phyloP scores from a whole-genome alignment of 2,797 vertebrate species.

The Iguana delicatissima region DNA sequence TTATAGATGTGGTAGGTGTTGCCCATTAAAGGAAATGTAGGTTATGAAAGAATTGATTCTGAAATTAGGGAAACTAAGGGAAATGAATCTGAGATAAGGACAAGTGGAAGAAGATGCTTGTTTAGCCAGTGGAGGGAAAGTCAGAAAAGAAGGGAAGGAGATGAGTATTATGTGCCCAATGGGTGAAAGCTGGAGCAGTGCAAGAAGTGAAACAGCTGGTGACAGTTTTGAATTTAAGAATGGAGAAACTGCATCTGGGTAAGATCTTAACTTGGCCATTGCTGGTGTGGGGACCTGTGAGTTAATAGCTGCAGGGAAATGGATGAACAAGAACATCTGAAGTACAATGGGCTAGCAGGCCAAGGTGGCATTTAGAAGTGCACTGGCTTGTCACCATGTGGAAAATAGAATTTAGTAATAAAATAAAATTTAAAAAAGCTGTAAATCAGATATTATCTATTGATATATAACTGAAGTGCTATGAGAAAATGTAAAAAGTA shows the following conservation, averaged over 20 bases:
- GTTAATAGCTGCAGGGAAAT: not conserved
- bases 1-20: not conserved
- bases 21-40: not conserved
- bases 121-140: not conserved
- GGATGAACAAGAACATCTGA: not conserved
- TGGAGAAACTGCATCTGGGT: not conserved
- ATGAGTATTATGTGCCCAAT: no score
- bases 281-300: not conserved
- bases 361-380: not conserved
- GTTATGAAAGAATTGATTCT: not conserved
- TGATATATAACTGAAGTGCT: no score
- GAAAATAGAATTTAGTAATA: no score
- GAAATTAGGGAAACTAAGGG: not conserved
- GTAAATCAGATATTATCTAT: no score
- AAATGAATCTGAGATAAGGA: not conserved
- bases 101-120: not conserved
- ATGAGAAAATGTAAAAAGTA: no score
- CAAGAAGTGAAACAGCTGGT: not conserved
- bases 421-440: no score
- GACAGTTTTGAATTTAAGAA: not conserved
- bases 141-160: no score
- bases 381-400: no score
- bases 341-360: no score
- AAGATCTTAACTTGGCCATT: not conserved
- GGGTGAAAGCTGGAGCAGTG: no score